Base-by-base conservation (phyloP, 2,797 vertebrate species). In the Poecilia velifera region DNA sequence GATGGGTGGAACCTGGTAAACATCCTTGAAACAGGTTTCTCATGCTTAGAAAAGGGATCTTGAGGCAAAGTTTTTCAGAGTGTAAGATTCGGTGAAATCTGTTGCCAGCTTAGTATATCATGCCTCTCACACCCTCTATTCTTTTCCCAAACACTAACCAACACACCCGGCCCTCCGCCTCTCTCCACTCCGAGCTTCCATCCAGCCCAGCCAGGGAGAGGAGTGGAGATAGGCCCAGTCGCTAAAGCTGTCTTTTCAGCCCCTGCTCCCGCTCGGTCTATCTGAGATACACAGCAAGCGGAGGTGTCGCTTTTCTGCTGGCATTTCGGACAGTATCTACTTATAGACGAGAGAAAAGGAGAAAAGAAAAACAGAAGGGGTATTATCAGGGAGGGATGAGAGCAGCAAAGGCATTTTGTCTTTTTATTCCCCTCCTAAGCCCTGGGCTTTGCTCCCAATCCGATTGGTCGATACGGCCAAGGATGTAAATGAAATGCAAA, bases 401-500 rank as follows among this genome's bases (percentile, higher is more conserved):
- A 96, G 95, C 93, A 96, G 95, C 95, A 94, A 96, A 96, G 95
- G 95, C 96, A 96, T 96, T 96, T 96, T 95, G 94, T 96, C 95
- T 96, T 95, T 96, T 96, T 96, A 96, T 96, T 96, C 95, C 95
- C 93, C 94, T 96, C 94, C 96, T 96, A 96, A 96, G 95, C 95
- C 95, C 93, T 94, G 94, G 95, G 96, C 95, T 96, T 96, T 96
- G 95, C 95, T 96, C 96, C 95, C 96, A 96, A 96, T 96, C 96
- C 96, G 97, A 96, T 97, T 98, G 97, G 96, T 97, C 95, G 97
- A 96, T 96, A 96, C 96, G 96, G 97, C 96, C 97, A 97, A 90
- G 97, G 96, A 98, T 98, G 97, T 97, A 98, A 98, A 98, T 98
- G 96, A 98, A 97, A 97, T 97, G 96, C 96, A 97, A 97, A 97